Evolutionary conservation across 1,140 invertebrate genomes (phyloP).

Genomic region (Latrodectus geometricus): DNA sequence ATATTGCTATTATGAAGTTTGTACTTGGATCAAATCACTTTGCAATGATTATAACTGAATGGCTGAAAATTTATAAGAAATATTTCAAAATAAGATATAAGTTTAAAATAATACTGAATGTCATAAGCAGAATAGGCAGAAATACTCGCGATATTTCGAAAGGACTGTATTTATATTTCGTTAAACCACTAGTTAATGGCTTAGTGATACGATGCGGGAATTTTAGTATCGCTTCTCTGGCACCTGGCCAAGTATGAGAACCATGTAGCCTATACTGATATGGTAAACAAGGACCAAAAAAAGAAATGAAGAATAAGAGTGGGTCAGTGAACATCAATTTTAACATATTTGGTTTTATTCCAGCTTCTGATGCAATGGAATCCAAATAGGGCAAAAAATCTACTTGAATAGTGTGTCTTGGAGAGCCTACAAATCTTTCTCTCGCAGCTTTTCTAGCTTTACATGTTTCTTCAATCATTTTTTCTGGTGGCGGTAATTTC

Average conservation of each 20-base stretch:
- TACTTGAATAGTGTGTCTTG: conserved; percentile 70
- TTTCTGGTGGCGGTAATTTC: conserved; percentile 62
- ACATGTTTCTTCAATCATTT: conserved; percentile 68
- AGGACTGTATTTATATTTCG: too few relatives aligned
- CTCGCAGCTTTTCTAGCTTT: conserved; percentile 64
- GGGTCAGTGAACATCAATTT: conserved; percentile 68
- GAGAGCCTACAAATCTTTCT: conserved; percentile 65
- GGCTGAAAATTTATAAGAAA: too few relatives aligned
- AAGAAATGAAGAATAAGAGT: conserved; percentile 65
- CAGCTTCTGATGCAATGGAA: conserved; percentile 66
- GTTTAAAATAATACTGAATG: too few relatives aligned
- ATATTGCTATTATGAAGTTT: too few relatives aligned
- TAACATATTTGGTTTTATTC: conserved; percentile 67
- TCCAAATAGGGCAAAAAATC: conserved; percentile 68
- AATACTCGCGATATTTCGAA: too few relatives aligned
- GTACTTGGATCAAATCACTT: too few relatives aligned
- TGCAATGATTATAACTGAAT: too few relatives aligned
- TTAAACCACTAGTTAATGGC: neutral
- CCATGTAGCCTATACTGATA: conserved; percentile 70
- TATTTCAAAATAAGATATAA: too few relatives aligned
- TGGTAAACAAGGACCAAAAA: conserved; percentile 67
- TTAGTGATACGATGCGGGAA: neutral
- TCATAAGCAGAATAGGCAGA: too few relatives aligned
- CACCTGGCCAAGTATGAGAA: conserved; percentile 68
- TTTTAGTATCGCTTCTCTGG: conserved; percentile 67